Percentiles rank a stretch among this genome's conserved stretches.
These are phyloP conservation scores for Drosophila conformis DNA, from an alignment of 2,888 invertebrate genomes.

Conservation along the genomic window DNA sequence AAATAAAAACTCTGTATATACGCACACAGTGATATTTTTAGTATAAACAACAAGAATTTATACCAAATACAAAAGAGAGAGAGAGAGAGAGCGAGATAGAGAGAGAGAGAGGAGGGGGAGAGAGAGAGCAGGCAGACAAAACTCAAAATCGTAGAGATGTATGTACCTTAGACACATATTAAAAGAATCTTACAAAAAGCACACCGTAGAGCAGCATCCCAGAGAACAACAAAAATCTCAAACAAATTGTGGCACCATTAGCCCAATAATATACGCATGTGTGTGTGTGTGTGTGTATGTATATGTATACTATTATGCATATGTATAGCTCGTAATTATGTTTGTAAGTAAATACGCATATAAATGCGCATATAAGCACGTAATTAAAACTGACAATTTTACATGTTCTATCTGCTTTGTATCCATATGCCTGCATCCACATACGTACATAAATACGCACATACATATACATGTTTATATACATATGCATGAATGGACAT, in stretches of 20 bases:
- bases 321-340: slow-evolving; percentile 33
- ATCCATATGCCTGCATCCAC: background rate
- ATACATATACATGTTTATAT: background rate
- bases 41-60: slow-evolving; percentile 78
- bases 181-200: slow-evolving; percentile 60
- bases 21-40: slow-evolving; percentile 80
- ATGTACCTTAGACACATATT: slow-evolving; percentile 40
- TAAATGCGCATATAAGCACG: slow-evolving; percentile 16
- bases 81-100: slow-evolving; percentile 7
- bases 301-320: slow-evolving; percentile 1
- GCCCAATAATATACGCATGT: slow-evolving; percentile 21
- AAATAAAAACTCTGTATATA: slow-evolving; percentile 54
- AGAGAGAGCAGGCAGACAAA: slow-evolving; percentile 23
- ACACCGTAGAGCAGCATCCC: slow-evolving; percentile 30
- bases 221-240: slow-evolving; percentile 49
- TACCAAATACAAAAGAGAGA: slow-evolving; percentile 46
- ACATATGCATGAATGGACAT: slow-evolving; percentile 10
- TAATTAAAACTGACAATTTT: slow-evolving; percentile 33
- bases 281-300: slow-evolving; percentile 1
- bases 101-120: slow-evolving; percentile 5
- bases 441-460: background rate
- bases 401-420: slow-evolving; percentile 25
- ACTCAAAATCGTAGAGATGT: slow-evolving; percentile 36
- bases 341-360: slow-evolving; percentile 20
- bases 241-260: slow-evolving; percentile 55